Base-by-base conservation (phyloP, 1,140 invertebrate species). In the Drosophila kanapiae region DNA sequence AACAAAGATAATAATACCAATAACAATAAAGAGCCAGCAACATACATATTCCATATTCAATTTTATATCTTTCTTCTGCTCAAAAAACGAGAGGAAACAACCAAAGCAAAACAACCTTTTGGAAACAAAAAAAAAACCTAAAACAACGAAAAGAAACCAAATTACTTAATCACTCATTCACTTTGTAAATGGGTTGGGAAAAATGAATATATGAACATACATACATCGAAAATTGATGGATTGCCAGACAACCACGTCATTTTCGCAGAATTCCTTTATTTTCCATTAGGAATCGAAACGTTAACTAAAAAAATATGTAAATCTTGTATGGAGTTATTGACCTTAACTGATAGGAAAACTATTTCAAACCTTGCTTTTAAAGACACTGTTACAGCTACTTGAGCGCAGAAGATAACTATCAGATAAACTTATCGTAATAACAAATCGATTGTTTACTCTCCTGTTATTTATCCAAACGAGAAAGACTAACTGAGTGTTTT, bases 21-120 rank as follows among this genome's bases (percentile, higher is more conserved):
- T 75, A 79, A 79, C 67, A 74, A 78, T 67, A 68, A 78, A 60
- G 33, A 64, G 63, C 40, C 40, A 47, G 49, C 54, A 60, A 67
- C 68, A 74, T 60, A 67, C 35, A 71, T 69, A 75, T 62, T 56
- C 38, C 71, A 57, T 43, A 65, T 65, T 29, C 57, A 47, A 53
- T 49, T 60, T 37, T 51, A 48, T 35, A 43, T 70, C 16, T 40
- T 56, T 60, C 40, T 70, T 45, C 42, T 23, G 42, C 37, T 29
- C 18, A 45, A 62, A 70, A 70, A 69, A 16, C 6, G 11, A 40
- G 10, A 37, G 27, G 13, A 49, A 56, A 48, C 13, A 33, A 48
- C 18, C 33, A 68, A 69, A 68, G 11, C 16, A 38, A 53, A 51
- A 14, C 49, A 45, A 65, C 14, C 51, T 29, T 23, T 53, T 14